Percentiles rank a stretch among this genome's conserved stretches.
These are phyloP conservation scores for Halichoerus grypus DNA, from an alignment of 2,113 vertebrate genomes.

Conservation along the genomic window DNA sequence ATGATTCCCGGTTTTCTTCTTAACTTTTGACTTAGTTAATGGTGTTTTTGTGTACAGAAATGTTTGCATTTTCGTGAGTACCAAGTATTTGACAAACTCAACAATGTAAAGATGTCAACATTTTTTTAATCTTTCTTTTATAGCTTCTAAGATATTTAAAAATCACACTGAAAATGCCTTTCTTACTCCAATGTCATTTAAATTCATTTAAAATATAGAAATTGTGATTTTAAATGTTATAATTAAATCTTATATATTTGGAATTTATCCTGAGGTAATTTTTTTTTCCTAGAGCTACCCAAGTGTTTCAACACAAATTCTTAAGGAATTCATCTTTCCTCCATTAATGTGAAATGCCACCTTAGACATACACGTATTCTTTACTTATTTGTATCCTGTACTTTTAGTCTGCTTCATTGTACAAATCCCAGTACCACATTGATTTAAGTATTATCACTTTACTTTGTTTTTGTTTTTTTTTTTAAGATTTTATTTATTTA, in stretches of 20 bases:
- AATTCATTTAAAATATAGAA: not conserved
- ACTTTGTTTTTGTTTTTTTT: not conserved
- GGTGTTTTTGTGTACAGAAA: not conserved
- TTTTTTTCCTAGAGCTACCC: not conserved
- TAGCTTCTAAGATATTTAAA: not conserved
- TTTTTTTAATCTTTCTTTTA: not conserved
- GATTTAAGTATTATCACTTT: not conserved
- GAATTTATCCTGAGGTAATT: not conserved
- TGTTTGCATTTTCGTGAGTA: not conserved
- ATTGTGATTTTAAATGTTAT: constrained; percentile 7
- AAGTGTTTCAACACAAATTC: not conserved
- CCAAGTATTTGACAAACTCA: not conserved
- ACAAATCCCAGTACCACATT: not conserved
- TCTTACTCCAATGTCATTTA: not conserved
- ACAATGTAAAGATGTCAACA: not conserved
- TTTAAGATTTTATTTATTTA: too few relatives aligned
- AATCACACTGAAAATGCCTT: not conserved
- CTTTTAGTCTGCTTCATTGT: not conserved
- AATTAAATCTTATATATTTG: not conserved
- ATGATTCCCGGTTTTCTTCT: not conserved
- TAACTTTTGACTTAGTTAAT: not conserved
- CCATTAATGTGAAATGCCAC: not conserved
- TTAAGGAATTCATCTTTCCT: not conserved
- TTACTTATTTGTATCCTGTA: not conserved
- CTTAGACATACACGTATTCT: not conserved